Percentiles rank a stretch among this genome's conserved stretches.
phyloP scores from a whole-genome alignment of 1,140 invertebrate species.

The Theocolax elegans region DNA sequence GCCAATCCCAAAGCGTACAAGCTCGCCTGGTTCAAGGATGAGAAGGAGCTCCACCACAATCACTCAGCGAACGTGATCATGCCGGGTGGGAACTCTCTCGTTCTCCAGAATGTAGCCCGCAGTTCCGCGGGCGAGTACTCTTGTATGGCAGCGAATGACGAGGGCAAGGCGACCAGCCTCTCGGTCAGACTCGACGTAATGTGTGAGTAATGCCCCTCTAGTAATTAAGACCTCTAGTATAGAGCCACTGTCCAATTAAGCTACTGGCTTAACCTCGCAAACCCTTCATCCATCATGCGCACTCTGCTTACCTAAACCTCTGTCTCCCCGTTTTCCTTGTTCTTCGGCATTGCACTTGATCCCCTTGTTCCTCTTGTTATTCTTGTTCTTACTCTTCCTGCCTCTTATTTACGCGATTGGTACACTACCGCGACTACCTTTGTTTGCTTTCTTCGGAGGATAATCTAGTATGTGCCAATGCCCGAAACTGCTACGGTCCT shows the following conservation, averaged over 20 bases:
- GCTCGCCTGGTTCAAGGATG: constrained; percentile 86
- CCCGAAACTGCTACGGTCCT: too few relatives aligned
- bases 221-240: constrained; percentile 25
- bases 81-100: constrained; percentile 82
- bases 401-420: too few relatives aligned
- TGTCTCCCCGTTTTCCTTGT: too few relatives aligned
- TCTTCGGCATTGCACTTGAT: too few relatives aligned
- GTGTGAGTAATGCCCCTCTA: constrained; percentile 74
- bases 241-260: background rate
- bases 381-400: too few relatives aligned
- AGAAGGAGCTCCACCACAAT: constrained; percentile 80
- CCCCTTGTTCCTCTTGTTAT: too few relatives aligned
- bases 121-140: constrained; percentile 84
- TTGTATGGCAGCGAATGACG: constrained; percentile 82
- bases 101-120: constrained; percentile 84
- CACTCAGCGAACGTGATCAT: constrained; percentile 82
- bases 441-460: too few relatives aligned
- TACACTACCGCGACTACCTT: too few relatives aligned
- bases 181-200: constrained; percentile 82
- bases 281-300: too few relatives aligned
- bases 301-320: too few relatives aligned
- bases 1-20: constrained; percentile 85
- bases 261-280: background rate
- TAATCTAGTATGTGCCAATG: too few relatives aligned
- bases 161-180: constrained; percentile 83